Evolutionary conservation across 2,797 vertebrate genomes (phyloP).

Genomic region (Thalassophryne amazonica): DNA sequence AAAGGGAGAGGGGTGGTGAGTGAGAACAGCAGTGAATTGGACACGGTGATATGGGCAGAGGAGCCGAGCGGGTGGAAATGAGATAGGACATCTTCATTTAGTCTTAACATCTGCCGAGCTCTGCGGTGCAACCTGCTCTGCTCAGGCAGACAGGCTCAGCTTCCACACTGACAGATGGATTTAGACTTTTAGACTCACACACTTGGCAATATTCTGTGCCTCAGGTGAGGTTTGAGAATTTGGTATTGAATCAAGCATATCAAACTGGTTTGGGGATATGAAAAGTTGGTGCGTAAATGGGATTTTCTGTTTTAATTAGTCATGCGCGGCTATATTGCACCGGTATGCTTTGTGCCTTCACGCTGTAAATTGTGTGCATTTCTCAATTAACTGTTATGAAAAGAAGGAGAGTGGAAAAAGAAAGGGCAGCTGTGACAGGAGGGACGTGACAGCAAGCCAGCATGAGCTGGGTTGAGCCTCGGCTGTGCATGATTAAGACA

Average conservation of each 20-base stretch:
- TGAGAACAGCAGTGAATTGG: neutral
- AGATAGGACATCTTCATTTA: conserved; percentile 66
- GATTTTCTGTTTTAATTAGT: conserved; percentile 68
- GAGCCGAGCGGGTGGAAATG: conserved; percentile 34
- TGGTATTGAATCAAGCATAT: conserved; percentile 54
- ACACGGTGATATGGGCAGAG: conserved; percentile 15
- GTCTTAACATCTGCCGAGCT: conserved; percentile 51
- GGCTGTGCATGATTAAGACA: neutral
- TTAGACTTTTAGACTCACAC: conserved; percentile 50
- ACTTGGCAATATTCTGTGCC: conserved; percentile 44
- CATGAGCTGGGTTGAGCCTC: neutral
- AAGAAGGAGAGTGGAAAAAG: conserved; percentile 5
- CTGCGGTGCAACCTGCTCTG: conserved; percentile 26
- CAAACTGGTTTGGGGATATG: conserved; percentile 45
- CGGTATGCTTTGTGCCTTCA: conserved; percentile 14
- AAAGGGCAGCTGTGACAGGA: neutral
- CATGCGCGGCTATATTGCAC: conserved; percentile 32
- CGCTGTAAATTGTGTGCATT: conserved; percentile 30
- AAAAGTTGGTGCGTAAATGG: conserved; percentile 46
- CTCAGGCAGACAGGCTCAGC: conserved; percentile 30
- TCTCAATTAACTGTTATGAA: conserved; percentile 38
- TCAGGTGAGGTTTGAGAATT: conserved; percentile 59
- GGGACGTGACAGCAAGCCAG: conserved; percentile 25
- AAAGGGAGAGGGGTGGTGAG: neutral
- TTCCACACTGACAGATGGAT: conserved; percentile 47